phyloP scores from a whole-genome alignment of 2,113 vertebrate species.

The Semicossyphus pulcher region DNA sequence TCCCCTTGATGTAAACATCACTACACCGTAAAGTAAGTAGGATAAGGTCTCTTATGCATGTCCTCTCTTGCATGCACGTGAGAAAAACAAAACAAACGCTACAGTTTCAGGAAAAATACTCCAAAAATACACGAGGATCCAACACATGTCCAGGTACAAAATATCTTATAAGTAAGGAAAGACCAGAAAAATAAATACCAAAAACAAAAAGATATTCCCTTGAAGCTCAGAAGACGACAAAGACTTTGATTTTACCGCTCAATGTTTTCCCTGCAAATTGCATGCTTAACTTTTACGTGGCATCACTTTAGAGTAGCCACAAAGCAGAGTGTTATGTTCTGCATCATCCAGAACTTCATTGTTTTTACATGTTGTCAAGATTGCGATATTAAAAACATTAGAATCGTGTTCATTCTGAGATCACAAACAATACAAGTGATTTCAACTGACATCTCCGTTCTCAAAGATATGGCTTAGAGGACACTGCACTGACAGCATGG shows the following conservation, averaged over 20 bases:
- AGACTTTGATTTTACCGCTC: slow-evolving; percentile 7
- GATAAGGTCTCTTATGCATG: slow-evolving; percentile 18
- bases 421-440: slow-evolving; percentile 4
- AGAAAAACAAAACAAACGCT: slow-evolving; percentile 1
- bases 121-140: slow-evolving; percentile 10
- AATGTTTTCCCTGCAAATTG: neutral
- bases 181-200: slow-evolving; percentile 4
- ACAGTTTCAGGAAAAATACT: slow-evolving; percentile 22
- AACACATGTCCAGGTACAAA: slow-evolving; percentile 27
- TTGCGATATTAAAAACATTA: neutral
- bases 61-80: slow-evolving; percentile 20
- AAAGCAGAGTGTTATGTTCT: neutral
- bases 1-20: slow-evolving; percentile 76
- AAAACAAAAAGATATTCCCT: slow-evolving; percentile 8
- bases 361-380: neutral
- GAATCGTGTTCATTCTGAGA: slow-evolving; percentile 2
- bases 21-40: slow-evolving; percentile 49
- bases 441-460: neutral
- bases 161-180: neutral
- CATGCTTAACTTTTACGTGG: no score
- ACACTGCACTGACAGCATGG: slow-evolving; percentile 23
- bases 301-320: neutral
- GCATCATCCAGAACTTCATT: slow-evolving; percentile 25
- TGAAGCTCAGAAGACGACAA: slow-evolving; percentile 1
- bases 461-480: slow-evolving; percentile 54